phyloP scores from a whole-genome alignment of 1,140 invertebrate genomes.

The Megathymus violae region DNA sequence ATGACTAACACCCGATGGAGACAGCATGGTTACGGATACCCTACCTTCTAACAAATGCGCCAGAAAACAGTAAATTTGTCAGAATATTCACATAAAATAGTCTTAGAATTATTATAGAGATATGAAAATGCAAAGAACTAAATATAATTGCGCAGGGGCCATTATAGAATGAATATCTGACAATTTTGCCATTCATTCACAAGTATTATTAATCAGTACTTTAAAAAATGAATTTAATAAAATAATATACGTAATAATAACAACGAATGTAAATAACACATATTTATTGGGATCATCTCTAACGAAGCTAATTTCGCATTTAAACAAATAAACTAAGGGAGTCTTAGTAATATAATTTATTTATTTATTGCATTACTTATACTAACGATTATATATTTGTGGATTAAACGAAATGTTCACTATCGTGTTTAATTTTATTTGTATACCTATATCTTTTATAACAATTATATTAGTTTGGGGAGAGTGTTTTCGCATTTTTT shows the following conservation, averaged over 20 bases:
- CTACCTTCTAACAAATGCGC: conserved; percentile 43
- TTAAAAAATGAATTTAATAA: conserved; percentile 18
- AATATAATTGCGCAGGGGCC: conserved; percentile 7
- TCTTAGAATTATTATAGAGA: no score
- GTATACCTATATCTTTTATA: no score
- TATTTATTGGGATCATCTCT: conserved; percentile 55
- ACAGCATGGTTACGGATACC: conserved; percentile 37
- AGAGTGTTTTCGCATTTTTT: no score
- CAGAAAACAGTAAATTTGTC: conserved; percentile 30
- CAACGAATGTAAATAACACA: conserved; percentile 69
- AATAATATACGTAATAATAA: conserved; percentile 7
- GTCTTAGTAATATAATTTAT: conserved; percentile 43
- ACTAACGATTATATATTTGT: conserved; percentile 72
- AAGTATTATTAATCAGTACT: conserved; percentile 30
- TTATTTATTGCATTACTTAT: conserved; percentile 63
- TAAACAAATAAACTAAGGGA: conserved; percentile 48
- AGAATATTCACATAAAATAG: conserved; percentile 15
- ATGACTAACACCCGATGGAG: conserved; percentile 60
- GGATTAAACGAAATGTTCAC: conserved; percentile 67
- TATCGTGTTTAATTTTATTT: conserved; percentile 49
- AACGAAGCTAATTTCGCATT: conserved; percentile 67
- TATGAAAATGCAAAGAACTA: background rate
- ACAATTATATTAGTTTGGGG: no score
- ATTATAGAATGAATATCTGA: conserved; percentile 17
- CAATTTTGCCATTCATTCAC: conserved; percentile 22